These are phyloP conservation scores for Anastrepha ludens DNA, from an alignment of 1,140 invertebrate species.

Conservation along the genomic window DNA sequence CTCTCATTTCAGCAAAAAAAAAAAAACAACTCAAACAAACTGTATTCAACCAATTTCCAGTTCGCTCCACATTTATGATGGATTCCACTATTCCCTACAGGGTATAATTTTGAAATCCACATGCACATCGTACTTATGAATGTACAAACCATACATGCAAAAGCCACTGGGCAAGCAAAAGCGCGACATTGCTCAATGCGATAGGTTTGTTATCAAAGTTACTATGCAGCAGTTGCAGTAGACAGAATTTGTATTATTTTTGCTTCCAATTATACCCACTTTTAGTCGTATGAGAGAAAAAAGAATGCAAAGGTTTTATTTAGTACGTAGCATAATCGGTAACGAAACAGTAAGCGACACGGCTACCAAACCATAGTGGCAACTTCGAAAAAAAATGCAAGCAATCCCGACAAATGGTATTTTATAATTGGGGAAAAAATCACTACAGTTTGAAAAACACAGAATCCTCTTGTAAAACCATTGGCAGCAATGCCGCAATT, in stretches of 20 bases:
- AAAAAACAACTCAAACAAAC: no score
- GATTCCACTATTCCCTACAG: no score
- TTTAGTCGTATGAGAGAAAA: neutral
- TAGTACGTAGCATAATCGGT: slow-evolving; percentile 10
- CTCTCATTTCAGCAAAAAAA: no score
- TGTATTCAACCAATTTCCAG: no score
- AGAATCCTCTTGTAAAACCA: neutral
- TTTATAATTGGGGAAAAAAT: neutral
- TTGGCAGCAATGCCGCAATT: neutral
- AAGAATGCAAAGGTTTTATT: slow-evolving; percentile 17
- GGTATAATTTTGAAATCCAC: neutral
- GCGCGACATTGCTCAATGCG: slow-evolving; percentile 16
- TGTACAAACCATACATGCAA: neutral
- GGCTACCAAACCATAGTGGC: neutral
- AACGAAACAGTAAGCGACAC: slow-evolving; percentile 1
- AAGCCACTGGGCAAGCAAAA: neutral
- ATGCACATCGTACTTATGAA: neutral
- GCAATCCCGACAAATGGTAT: slow-evolving; percentile 6
- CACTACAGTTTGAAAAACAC: neutral
- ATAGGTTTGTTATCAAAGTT: neutral
- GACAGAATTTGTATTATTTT: neutral
- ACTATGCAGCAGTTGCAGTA: neutral
- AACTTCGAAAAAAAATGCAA: slow-evolving; percentile 1
- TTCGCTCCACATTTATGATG: no score
- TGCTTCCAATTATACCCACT: neutral